Conservation (phyloP, 2,797 vertebrate species). For the Gallirallus australis region DNA sequence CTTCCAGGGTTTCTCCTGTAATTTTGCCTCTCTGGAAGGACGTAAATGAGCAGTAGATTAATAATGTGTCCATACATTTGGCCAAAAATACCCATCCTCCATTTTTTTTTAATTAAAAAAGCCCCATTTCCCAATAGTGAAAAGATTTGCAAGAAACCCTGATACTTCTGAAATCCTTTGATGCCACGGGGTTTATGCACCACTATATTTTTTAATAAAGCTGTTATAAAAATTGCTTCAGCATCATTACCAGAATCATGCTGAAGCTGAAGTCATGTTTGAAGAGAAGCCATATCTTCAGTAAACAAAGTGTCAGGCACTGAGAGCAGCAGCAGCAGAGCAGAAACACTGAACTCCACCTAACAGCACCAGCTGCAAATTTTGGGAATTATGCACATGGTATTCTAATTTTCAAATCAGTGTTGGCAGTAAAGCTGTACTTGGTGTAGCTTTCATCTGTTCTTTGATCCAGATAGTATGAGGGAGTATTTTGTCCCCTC, state of each 20-base stretch:
- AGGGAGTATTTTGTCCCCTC: neutral
- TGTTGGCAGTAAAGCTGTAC: neutral
- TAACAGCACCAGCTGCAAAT: neutral
- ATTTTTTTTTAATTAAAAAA: neutral
- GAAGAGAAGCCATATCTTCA: neutral
- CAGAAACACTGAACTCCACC: neutral
- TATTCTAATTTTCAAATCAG: neutral
- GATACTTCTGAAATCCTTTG: neutral
- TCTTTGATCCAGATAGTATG: neutral
- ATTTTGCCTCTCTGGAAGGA: neutral
- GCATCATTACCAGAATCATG: neutral
- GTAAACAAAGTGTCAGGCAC: neutral
- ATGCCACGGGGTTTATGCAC: neutral
- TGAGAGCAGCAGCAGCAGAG: neutral
- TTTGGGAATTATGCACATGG: neutral
- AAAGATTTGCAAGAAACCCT: neutral
- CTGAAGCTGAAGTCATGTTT: neutral
- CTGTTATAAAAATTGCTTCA: slow-evolving; percentile 7
- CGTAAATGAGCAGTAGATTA: neutral
- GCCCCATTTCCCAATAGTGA: neutral
- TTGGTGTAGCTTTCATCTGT: neutral
- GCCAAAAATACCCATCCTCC: neutral
- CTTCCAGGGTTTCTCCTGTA: neutral
- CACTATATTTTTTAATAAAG: neutral
- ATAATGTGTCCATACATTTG: neutral